Evolutionary conservation across 2,797 vertebrate species (phyloP), one percentile per base, ranked within the genome.

Genomic region (Scolopax bukidnonensis): DNA sequence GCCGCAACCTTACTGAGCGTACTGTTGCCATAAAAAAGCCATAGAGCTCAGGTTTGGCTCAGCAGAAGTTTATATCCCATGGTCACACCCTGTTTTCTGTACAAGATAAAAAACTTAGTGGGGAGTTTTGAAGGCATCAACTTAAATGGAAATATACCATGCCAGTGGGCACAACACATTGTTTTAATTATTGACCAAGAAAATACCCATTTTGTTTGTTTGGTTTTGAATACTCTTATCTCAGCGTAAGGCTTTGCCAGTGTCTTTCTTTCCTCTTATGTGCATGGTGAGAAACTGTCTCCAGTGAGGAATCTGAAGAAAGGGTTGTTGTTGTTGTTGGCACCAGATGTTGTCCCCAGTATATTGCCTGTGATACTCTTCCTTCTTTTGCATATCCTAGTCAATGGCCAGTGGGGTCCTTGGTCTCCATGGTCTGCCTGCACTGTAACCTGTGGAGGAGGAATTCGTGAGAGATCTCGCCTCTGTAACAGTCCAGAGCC

Each of bases 381-480:
- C 27, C 53, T 43, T 94, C 24, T 76, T 83, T 40, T 78, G 20
- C 50, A 6, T 88, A 21, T 96, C 90, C 32, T 87, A 99, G 99
- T 99, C 30, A 99, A 99, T 12, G 99, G 99, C 19, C 98, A 98
- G 87, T 99, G 99, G 99, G 99, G 99, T 81, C 99, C 99, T 8
- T 99, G 99, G 99, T 99, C 99, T 74, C 99, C 99, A 0, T 99
- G 99, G 99, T 99, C 99, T 13, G 97, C 98, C 71, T 99, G 99
- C 95, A 98, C 99, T 1, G 98, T 98, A 63, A 99, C 99, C 59
- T 99, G 99, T 48, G 99, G 98, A 8, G 99, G 99, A 24, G 99
- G 99, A 38, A 94, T 99, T 74, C 98, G 98, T 63, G 98, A 98
- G 85, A 98, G 99, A 13, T 98, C 98, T 0, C 98, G 98, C 2